These are phyloP conservation scores for Acrobasis suavella DNA, from an alignment of 2,888 invertebrate genomes.

Conservation along the genomic window DNA sequence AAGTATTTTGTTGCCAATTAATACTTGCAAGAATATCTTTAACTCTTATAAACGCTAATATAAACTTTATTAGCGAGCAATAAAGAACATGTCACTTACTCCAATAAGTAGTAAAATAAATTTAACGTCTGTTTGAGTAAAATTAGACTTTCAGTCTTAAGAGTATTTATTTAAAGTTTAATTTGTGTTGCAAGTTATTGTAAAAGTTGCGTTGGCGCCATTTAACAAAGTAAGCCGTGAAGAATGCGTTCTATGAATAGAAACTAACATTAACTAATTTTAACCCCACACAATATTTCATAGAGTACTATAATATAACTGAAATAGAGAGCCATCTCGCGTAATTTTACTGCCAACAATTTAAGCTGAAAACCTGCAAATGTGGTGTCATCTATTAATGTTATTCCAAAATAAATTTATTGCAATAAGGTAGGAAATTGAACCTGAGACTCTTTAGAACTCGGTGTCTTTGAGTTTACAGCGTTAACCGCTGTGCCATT, in stretches of 20 bases:
- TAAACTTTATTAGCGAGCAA: not conserved
- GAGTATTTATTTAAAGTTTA: not conserved
- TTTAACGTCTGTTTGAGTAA: not conserved
- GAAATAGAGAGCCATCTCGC: too few relatives aligned
- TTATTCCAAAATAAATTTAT: too few relatives aligned
- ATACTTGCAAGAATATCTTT: not conserved
- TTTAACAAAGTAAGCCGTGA: constrained; percentile 2
- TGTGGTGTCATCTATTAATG: too few relatives aligned
- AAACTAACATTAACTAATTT: not conserved
- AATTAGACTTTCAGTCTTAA: not conserved
- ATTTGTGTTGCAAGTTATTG: not conserved
- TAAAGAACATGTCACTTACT: not conserved
- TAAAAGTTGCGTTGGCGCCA: constrained; percentile 5
- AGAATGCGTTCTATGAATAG: constrained; percentile 7
- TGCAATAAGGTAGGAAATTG: too few relatives aligned
- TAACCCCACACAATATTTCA: not conserved
- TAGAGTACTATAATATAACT: too few relatives aligned
- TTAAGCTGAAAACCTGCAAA: too few relatives aligned
- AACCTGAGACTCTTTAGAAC: too few relatives aligned
- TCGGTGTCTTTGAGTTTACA: too few relatives aligned
- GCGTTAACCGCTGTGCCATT: too few relatives aligned
- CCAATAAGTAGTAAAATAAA: not conserved
- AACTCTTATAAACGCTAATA: not conserved
- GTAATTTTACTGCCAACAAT: too few relatives aligned
- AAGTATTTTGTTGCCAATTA: not conserved